A percentile compares a stretch with the other conserved stretches of the same genome.
Evolutionary conservation across 2,888 invertebrate species (phyloP).

Genomic region (Seira ritae): DNA sequence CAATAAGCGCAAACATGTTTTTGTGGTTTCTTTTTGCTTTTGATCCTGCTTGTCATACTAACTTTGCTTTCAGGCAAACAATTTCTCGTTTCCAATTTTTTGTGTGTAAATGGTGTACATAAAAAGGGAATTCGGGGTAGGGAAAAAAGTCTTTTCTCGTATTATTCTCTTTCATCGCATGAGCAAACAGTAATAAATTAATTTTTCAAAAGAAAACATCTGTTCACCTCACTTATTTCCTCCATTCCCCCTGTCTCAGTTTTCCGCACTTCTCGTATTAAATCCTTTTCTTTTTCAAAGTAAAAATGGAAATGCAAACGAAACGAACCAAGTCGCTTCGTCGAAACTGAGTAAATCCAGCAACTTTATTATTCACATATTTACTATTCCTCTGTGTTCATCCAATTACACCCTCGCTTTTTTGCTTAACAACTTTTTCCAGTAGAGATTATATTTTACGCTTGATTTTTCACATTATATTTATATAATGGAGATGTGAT

Average conservation of each 20-base stretch:
- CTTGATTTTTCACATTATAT: constrained; percentile 30
- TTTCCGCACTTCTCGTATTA: background rate
- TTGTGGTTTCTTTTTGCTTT: too few relatives aligned
- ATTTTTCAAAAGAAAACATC: constrained; percentile 46
- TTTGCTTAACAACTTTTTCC: constrained; percentile 40
- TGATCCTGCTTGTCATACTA: too few relatives aligned
- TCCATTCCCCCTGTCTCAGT: background rate
- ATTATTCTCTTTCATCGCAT: constrained; percentile 13
- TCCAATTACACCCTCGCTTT: constrained; percentile 40
- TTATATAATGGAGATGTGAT: background rate
- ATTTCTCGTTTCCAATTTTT: too few relatives aligned
- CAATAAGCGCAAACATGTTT: too few relatives aligned
- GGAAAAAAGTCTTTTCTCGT: background rate
- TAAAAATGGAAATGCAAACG: background rate
- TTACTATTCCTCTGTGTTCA: constrained; percentile 13
- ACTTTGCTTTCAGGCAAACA: too few relatives aligned
- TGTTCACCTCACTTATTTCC: constrained; percentile 26
- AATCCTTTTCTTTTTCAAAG: background rate
- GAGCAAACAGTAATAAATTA: constrained; percentile 51
- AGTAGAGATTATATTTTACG: constrained; percentile 25
- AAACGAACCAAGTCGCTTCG: background rate
- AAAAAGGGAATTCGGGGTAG: too few relatives aligned
- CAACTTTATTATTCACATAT: constrained; percentile 33
- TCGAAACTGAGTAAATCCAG: background rate
- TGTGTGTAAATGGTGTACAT: background rate